Conservation (phyloP, 2,113 vertebrate species). For the Bettongia penicillata region DNA sequence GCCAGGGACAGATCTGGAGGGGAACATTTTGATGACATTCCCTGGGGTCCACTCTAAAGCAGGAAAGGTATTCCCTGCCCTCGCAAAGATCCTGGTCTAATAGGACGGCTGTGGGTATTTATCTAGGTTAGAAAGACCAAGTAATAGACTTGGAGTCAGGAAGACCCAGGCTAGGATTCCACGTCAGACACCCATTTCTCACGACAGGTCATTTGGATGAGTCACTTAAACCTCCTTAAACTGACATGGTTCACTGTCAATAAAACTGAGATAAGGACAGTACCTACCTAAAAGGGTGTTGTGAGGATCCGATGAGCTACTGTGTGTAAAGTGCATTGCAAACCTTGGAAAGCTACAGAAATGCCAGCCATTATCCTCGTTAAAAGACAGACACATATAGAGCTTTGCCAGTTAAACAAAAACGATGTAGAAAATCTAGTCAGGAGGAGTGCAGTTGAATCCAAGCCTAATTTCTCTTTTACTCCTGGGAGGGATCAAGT, state of each 20-base stretch:
- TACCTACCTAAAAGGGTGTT: background rate
- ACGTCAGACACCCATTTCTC: background rate
- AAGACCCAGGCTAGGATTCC: background rate
- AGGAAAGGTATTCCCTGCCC: conserved; percentile 32
- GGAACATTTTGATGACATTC: conserved; percentile 43
- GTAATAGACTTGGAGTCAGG: background rate
- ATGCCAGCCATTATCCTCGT: background rate
- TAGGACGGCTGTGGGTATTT: background rate
- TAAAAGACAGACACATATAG: background rate
- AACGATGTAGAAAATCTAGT: background rate
- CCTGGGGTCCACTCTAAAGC: conserved; percentile 27
- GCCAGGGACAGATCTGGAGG: conserved; percentile 92
- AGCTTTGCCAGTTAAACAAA: background rate
- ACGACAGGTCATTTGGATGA: background rate
- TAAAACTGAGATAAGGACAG: background rate
- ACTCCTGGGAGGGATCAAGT: background rate
- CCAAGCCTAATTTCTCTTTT: background rate
- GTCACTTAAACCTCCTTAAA: background rate
- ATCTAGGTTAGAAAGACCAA: background rate
- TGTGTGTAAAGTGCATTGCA: background rate
- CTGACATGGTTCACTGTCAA: background rate
- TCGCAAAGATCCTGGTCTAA: background rate
- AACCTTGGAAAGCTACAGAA: background rate
- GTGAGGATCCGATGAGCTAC: background rate
- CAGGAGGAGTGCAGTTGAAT: background rate